Evolutionary conservation across 2,113 vertebrate genomes (phyloP).

Genomic region (Garra rufa): DNA sequence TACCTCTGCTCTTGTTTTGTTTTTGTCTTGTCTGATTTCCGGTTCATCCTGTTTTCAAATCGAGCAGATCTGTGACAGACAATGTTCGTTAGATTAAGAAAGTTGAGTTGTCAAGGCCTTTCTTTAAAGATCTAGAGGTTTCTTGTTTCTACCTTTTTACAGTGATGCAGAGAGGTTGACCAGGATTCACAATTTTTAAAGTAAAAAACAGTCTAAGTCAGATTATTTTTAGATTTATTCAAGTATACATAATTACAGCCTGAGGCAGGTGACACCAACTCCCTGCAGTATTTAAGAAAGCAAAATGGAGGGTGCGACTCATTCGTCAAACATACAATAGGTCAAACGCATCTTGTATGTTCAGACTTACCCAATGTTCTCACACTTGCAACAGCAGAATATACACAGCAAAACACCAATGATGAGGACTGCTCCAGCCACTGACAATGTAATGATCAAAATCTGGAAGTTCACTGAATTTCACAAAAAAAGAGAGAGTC

Average conservation of each 20-base stretch:
- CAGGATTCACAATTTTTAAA: not conserved
- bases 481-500: not conserved
- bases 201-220: not conserved
- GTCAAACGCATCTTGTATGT: not conserved
- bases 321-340: not conserved
- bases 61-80: slow-evolving; percentile 62
- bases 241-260: not conserved
- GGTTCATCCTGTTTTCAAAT: slow-evolving; percentile 77
- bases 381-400: slow-evolving; percentile 87
- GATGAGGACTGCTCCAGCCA: slow-evolving; percentile 82
- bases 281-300: not conserved
- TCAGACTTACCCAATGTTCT: slow-evolving; percentile 78
- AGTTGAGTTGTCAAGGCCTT: not conserved
- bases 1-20: slow-evolving; percentile 90
- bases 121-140: not conserved
- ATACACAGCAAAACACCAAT: slow-evolving; percentile 83
- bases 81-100: not conserved
- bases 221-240: not conserved
- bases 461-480: slow-evolving; percentile 91
- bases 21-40: slow-evolving; percentile 77
- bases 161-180: not conserved
- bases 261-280: slow-evolving; percentile 3
- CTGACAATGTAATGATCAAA: slow-evolving; percentile 88
- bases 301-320: not conserved
- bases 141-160: not conserved